Conservation (phyloP, 2,888 invertebrate species). For the Luperina testacea region DNA sequence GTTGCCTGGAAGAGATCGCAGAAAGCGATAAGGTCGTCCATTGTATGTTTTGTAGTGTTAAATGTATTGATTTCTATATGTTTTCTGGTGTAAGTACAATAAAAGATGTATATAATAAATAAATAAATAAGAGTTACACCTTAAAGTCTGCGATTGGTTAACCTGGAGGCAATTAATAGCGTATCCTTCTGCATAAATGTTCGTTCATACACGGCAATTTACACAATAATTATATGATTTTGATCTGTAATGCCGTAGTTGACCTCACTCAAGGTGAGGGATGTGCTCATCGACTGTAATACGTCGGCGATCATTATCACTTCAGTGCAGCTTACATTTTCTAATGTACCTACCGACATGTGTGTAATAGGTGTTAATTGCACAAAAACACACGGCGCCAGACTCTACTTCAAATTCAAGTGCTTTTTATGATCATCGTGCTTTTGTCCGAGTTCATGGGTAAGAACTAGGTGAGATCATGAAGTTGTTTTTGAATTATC, state of each 20-base stretch:
- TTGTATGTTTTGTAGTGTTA: not conserved
- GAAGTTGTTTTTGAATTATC: conserved; percentile 15
- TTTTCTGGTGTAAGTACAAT: not conserved
- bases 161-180: conserved; percentile 6
- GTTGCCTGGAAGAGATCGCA: too few species aligned
- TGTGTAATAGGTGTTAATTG: conserved; percentile 70
- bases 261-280: conserved; percentile 81
- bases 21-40: too few species aligned
- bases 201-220: conserved; percentile 17
- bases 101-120: not conserved
- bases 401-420: conserved; percentile 55
- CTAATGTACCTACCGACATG: conserved; percentile 57
- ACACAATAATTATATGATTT: conserved; percentile 65
- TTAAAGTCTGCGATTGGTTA: not conserved
- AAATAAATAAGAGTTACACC: not conserved
- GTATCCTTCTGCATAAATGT: conserved; percentile 18
- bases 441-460: conserved; percentile 52
- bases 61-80: not conserved
- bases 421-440: conserved; percentile 60
- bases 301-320: conserved; percentile 78
- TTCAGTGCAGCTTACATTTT: conserved; percentile 73
- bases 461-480: conserved; percentile 34
- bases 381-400: conserved; percentile 71
- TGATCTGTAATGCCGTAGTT: conserved; percentile 73
- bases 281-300: conserved; percentile 79